Conservation (phyloP, 30 jellyfish, hydroid and myxozoan genomes). For the Hydractinia symbiolongicarpus region DNA sequence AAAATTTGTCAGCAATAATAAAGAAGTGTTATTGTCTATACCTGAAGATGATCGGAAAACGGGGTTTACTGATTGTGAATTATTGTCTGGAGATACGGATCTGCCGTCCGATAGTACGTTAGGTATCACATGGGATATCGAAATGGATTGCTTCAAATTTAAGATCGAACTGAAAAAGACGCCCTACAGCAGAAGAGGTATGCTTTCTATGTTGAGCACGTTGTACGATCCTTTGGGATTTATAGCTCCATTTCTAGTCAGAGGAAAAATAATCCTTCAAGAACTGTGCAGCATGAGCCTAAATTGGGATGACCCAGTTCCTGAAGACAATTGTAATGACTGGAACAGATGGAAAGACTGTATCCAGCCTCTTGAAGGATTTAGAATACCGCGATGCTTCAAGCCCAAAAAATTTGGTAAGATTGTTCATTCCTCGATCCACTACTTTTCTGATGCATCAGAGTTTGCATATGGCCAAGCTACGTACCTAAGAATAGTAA, state of each 20-base stretch:
- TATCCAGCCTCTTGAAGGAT: slow-evolving; percentile 22
- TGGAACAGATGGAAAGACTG: slow-evolving; percentile 41
- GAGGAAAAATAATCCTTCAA: slow-evolving; percentile 15
- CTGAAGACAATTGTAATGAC: slow-evolving; percentile 3
- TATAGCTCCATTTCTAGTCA: slow-evolving; percentile 9
- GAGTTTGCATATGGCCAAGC: slow-evolving; percentile 29
- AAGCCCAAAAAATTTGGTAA: slow-evolving; percentile 37
- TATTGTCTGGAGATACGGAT: not conserved
- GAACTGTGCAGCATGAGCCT: not conserved
- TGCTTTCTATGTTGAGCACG: slow-evolving; percentile 21
- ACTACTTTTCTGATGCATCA: slow-evolving; percentile 44
- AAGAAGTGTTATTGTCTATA: slow-evolving; percentile 8
- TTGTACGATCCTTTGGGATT: slow-evolving; percentile 32
- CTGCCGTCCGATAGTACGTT: slow-evolving; percentile 2
- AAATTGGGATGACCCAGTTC: slow-evolving; percentile 23
- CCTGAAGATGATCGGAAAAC: slow-evolving; percentile 8
- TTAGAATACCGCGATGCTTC: slow-evolving; percentile 29
- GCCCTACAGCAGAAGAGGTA: slow-evolving; percentile 33
- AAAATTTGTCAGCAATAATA: slow-evolving; percentile 5
- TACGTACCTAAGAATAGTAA: not conserved
- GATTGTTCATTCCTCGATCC: not conserved
- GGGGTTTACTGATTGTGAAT: not conserved
- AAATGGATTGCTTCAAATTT: not conserved
- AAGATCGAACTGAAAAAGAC: not conserved
- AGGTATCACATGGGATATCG: not conserved